Evolutionary conservation across 2,113 vertebrate genomes (phyloP), one percentile per base, ranked within the genome.

Genomic region (Zosterops pallidus): DNA sequence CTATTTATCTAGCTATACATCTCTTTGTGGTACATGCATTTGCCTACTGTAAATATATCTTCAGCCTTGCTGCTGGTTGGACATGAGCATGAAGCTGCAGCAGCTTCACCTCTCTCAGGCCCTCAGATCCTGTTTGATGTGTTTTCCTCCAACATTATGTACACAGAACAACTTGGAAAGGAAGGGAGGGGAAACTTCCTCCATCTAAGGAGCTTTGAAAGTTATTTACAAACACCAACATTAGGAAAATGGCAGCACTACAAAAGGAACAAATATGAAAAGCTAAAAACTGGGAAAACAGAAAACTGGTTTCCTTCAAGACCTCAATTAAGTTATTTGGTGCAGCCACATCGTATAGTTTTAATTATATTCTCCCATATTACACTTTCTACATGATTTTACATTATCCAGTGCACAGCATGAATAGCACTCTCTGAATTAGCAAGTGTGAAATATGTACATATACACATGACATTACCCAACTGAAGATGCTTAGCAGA

Each of bases 361-460:
- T 83, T 91, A 91, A 91, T 94, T 94, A 64, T 82, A 28, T 83
- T 79, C 44, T 80, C 67, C 82, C 67, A 83, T 75, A 62, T 79
- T 88, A 76, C 75, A 83, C 55, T 95, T 90, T 92, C 87, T 92
- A 62, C 37, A 79, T 74, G 75, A 79, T 88, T 88, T 96, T 91
- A 68, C 49, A 50, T 95, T 93, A 93, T 46, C 62, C 53, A 69
- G 56, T 53, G 69, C 95, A 84, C 89, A 91, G 74, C 76, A 71
- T 70, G 86, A 89, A 77, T 39, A 78, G 80, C 4, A 1, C 31
- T 85, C 39, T 55, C 70, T 82, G 94, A 75, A 91, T 82, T 60
- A 89, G 60, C 65, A 89, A 53, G 70, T 3, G 0, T 92, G 85
- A 79, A 83, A 83, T 64, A 26, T 41, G 33, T 57, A 71, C 62